Conservation (phyloP, 92 coral and sea anemone genomes). For the Epizoanthus ramosus region DNA sequence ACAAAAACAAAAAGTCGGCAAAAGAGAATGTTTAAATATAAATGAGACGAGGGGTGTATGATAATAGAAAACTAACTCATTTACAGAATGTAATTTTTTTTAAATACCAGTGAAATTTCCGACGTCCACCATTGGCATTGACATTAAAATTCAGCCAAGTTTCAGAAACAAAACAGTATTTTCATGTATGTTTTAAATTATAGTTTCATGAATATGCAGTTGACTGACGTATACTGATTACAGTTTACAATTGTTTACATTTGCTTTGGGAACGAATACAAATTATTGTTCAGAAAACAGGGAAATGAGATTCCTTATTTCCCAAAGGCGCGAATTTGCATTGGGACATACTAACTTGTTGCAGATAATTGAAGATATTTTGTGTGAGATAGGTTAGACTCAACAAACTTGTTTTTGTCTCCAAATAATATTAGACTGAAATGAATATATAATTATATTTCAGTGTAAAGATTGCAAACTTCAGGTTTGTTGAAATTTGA, state of each 20-base stretch:
- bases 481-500: neutral
- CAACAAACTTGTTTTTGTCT: conserved; percentile 14
- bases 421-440: neutral
- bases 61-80: neutral
- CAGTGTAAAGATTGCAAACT: neutral
- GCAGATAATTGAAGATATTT: conserved; percentile 10
- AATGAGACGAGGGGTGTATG: neutral
- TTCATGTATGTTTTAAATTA: neutral
- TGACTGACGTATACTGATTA: conserved; percentile 18
- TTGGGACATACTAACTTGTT: neutral
- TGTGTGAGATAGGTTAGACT: conserved; percentile 4
- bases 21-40: conserved; percentile 12
- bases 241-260: conserved; percentile 30
- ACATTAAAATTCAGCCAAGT: neutral
- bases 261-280: conserved; percentile 28
- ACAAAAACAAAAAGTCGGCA: neutral
- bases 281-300: conserved; percentile 13
- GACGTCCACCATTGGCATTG: neutral
- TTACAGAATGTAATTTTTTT: neutral
- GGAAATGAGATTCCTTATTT: conserved; percentile 24
- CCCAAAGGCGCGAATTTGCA: conserved; percentile 8
- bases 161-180: neutral
- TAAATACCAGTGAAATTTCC: neutral
- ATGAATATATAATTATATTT: no score
- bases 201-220: neutral